Base-by-base conservation (phyloP, 2,888 invertebrate species). In the Dynastes tityus region DNA sequence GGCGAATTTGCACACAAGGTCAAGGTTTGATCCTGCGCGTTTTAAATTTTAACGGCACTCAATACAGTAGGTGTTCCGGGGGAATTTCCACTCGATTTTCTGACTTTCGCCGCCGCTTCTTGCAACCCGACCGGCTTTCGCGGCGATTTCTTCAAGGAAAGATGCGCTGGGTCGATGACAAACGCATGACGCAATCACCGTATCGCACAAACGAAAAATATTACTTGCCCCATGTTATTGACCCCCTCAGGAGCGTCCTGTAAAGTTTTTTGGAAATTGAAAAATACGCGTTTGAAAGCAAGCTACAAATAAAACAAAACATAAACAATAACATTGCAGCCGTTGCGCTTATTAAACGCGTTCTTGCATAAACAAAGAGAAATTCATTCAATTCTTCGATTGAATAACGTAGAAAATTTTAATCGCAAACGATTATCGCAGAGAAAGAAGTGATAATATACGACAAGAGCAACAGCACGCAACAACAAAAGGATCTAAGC, bases 1-100 rank as follows among this genome's bases (percentile, higher is more conserved):
- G 29, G 22, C 58, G 58, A 73, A 61, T 61, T 73, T 22, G 45
- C 61, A 61, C 32, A 73, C 73, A 73, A 73, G 73, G 73, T 73
- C 73, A 73, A 73, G 73, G 73, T 61, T 73, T 61, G 73, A 73
- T 61, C 61, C 73, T 73, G 73, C 73, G 73, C 73, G n/a, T 32
- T 71, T 71, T 55, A 32, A 71, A 71, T 61, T 58, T 73, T 45
- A 73, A 73, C 73, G 22, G 61, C 61, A 61, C 27, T 61, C 73
- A 61, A 45, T 61, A 73, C 61, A 13, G 45, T 6, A n/a, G 27
- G 22, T 45, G 22, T 61, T 29, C 40, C 27, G 68, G 68, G 68
- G 73, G 45, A 73, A 61, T 73, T 73, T 73, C 73, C 73, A 73
- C 27, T 73, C 22, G 40, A 61, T 73, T 73, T 45, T 73, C 58